Percentiles rank a stretch among this genome's conserved stretches.
Conservation (phyloP, 1,140 invertebrate species). For the Bombus vancouverensis region DNA sequence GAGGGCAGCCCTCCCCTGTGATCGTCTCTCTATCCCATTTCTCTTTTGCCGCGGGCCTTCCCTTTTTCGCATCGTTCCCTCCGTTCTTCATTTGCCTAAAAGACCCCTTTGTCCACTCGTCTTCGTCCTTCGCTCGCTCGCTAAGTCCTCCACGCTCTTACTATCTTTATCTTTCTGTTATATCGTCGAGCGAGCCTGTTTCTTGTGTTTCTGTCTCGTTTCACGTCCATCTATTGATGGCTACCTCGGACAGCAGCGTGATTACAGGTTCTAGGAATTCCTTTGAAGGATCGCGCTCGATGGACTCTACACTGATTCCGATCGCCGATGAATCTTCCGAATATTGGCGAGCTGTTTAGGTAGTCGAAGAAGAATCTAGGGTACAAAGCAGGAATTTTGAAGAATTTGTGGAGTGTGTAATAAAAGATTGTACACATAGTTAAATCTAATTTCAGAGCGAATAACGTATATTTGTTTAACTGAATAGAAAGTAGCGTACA, state of each 20-base stretch:
- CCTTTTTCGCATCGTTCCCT: slow-evolving; percentile 61
- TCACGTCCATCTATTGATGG: neutral
- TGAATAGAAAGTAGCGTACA: too few relatives aligned
- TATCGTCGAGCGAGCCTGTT: neutral
- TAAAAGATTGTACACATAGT: too few relatives aligned
- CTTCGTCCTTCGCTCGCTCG: slow-evolving; percentile 61
- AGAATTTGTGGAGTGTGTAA: neutral
- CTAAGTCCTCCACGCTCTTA: slow-evolving; percentile 42
- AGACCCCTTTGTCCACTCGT: slow-evolving; percentile 71
- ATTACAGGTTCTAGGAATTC: slow-evolving; percentile 47
- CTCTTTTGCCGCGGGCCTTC: slow-evolving; percentile 63
- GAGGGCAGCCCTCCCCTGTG: slow-evolving; percentile 7
- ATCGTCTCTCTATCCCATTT: slow-evolving; percentile 65
- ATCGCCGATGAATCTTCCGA: neutral
- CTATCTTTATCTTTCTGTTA: neutral
- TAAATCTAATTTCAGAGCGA: too few relatives aligned
- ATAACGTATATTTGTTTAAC: too few relatives aligned
- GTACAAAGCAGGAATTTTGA: too few relatives aligned
- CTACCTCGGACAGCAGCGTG: neutral
- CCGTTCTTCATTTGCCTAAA: slow-evolving; percentile 70
- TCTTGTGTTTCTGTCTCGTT: slow-evolving; percentile 10
- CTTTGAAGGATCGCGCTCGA: slow-evolving; percentile 26
- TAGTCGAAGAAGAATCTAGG: neutral
- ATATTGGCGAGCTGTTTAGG: neutral
- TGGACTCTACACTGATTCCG: neutral